Conservation (phyloP, 1,140 invertebrate species). For the Tigriopus japonicus region DNA sequence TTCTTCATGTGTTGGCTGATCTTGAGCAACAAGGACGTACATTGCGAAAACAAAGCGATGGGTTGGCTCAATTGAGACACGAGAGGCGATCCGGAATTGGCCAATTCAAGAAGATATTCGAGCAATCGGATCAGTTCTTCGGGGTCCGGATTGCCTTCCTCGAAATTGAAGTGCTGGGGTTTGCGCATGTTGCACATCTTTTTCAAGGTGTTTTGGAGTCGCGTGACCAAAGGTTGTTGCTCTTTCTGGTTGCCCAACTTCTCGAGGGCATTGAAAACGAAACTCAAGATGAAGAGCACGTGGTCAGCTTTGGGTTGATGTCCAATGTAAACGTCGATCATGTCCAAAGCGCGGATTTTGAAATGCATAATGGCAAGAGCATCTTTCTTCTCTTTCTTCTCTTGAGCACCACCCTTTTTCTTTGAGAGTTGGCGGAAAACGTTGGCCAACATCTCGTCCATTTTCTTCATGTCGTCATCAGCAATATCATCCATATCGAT, state of each 20-base stretch:
- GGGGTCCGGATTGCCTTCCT: neutral
- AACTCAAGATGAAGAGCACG: neutral
- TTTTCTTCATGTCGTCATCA: constrained; percentile 48
- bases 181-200: neutral
- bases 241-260: neutral
- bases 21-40: neutral
- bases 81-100: neutral
- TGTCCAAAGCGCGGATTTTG: neutral
- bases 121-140: neutral
- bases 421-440: constrained; percentile 31
- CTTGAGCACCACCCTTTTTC: neutral
- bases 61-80: neutral
- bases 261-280: neutral
- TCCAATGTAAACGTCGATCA: neutral
- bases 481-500: constrained; percentile 51
- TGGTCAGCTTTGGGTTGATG: neutral
- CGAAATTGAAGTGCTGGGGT: neutral
- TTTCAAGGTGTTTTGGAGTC: neutral
- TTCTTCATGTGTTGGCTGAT: neutral
- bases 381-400: constrained; percentile 8
- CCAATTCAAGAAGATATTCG: neutral
- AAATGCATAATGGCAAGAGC: neutral
- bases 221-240: neutral
- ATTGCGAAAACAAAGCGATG: neutral
- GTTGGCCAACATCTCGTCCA: constrained; percentile 44